phyloP scores from a whole-genome alignment of 2,797 vertebrate genomes.

The Oryzias sinensis region DNA sequence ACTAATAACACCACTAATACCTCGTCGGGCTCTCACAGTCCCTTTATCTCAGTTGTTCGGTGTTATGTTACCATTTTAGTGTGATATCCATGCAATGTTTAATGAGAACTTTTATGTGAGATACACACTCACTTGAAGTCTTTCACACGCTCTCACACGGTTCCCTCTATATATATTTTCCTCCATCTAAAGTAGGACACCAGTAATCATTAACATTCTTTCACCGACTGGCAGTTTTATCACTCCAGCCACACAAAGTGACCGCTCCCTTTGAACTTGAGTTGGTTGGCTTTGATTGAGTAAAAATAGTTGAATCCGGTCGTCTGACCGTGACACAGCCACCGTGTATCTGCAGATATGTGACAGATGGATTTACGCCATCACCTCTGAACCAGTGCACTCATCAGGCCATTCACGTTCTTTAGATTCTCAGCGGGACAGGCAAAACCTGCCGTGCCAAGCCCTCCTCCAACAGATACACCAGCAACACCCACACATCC shows the following conservation, averaged over 20 bases:
- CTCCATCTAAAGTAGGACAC: slow-evolving; percentile 50
- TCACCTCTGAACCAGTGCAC: slow-evolving; percentile 46
- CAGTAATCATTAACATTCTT: slow-evolving; percentile 73
- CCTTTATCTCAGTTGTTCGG: slow-evolving; percentile 34
- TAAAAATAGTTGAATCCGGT: slow-evolving; percentile 26
- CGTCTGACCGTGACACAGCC: slow-evolving; percentile 11
- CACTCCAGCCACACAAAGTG: slow-evolving; percentile 51
- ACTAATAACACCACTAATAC: slow-evolving; percentile 30
- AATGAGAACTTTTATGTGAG: slow-evolving; percentile 51
- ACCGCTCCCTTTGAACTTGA: slow-evolving; percentile 62
- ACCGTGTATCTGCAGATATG: slow-evolving; percentile 30
- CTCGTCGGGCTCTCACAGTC: slow-evolving; percentile 30
- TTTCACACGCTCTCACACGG: slow-evolving; percentile 69
- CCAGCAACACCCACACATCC: slow-evolving; percentile 5
- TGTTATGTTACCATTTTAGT: slow-evolving; percentile 32
- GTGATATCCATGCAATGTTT: slow-evolving; percentile 33
- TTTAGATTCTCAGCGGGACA: slow-evolving; percentile 32
- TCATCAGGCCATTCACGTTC: slow-evolving; percentile 35
- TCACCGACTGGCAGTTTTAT: slow-evolving; percentile 65
- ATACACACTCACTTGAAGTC: slow-evolving; percentile 41
- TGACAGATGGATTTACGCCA: slow-evolving; percentile 46
- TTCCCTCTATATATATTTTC: slow-evolving; percentile 61
- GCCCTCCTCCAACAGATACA: neutral
- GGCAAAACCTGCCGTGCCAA: slow-evolving; percentile 12
- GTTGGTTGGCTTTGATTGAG: slow-evolving; percentile 23